A percentile compares a stretch with the other conserved stretches of the same genome.
Evolutionary conservation across 2,888 invertebrate genomes (phyloP).

Genomic region (Campopleginae sp.): DNA sequence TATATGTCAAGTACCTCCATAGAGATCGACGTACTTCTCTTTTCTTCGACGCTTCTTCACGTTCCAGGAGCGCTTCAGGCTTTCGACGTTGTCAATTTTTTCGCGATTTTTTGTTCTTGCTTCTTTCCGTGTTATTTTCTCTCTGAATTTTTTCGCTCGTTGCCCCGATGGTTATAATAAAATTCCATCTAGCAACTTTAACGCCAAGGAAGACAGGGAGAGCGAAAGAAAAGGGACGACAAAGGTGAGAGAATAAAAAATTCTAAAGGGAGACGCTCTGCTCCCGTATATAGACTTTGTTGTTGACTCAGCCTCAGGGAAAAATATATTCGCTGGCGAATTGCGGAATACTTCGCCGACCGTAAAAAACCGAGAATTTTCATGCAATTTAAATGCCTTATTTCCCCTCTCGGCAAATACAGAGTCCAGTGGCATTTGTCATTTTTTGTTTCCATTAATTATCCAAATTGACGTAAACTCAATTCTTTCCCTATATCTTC

Average conservation of each 20-base stretch:
- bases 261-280: conserved; percentile 37
- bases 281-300: conserved; percentile 36
- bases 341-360: conserved; percentile 36
- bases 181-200: conserved; percentile 47
- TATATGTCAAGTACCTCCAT: conserved; percentile 76
- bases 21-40: conserved; percentile 73
- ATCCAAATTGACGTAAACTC: conserved; percentile 3
- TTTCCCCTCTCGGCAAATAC: conserved; percentile 30
- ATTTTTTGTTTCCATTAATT: conserved; percentile 4
- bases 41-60: conserved; percentile 52
- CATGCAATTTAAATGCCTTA: conserved; percentile 21
- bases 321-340: conserved; percentile 34
- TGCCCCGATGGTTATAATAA: conserved; percentile 52
- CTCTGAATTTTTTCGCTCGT: conserved; percentile 19
- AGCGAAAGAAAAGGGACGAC: background rate
- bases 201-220: conserved; percentile 7
- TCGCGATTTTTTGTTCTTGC: conserved; percentile 18
- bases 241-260: conserved; percentile 53
- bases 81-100: conserved; percentile 76
- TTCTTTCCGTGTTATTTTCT: conserved; percentile 22
- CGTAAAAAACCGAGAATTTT: conserved; percentile 32
- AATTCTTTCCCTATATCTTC: background rate
- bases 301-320: conserved; percentile 43
- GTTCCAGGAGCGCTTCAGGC: conserved; percentile 63
- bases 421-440: background rate